Conservation (phyloP, 2,888 invertebrate species). For the Tetramorium bicarinatum region DNA sequence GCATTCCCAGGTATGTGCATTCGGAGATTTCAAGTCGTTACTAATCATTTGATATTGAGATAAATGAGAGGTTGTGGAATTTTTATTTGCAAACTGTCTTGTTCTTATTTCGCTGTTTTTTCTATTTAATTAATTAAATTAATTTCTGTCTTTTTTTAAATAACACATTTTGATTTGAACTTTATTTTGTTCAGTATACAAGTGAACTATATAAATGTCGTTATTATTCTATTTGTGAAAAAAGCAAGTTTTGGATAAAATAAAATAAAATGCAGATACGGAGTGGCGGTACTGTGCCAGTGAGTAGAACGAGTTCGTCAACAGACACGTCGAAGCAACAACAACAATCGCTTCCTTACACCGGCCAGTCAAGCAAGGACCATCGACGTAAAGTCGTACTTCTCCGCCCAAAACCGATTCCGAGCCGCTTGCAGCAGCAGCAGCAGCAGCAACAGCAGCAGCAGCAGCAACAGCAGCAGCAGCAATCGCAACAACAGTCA, state of each 20-base stretch:
- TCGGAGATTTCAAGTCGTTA: not conserved
- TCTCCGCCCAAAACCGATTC: slow-evolving; percentile 89
- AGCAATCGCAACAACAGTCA: slow-evolving; percentile 68
- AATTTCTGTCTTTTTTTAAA: not conserved
- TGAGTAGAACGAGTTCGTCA: slow-evolving; percentile 81
- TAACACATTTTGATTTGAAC: not conserved
- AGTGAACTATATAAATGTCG: not conserved
- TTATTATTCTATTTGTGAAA: slow-evolving; percentile 1
- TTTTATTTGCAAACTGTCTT: not conserved
- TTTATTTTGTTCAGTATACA: too few species aligned
- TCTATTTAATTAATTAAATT: not conserved
- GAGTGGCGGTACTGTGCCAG: slow-evolving; percentile 73
- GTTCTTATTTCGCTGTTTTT: not conserved
- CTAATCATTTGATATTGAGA: not conserved
- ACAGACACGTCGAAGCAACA: slow-evolving; percentile 79
- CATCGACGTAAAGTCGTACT: slow-evolving; percentile 86
- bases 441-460: slow-evolving; percentile 78
- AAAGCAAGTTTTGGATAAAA: slow-evolving; percentile 16
- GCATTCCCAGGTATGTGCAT: slow-evolving; percentile 77
- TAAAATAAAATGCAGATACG: slow-evolving; percentile 67
- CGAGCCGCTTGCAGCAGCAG: slow-evolving; percentile 86
- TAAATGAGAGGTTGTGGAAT: not conserved
- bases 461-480: slow-evolving; percentile 45
- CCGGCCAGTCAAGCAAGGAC: slow-evolving; percentile 75
- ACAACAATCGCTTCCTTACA: slow-evolving; percentile 72